A percentile compares a stretch with the other conserved stretches of the same genome.
Conservation (phyloP, 2,113 vertebrate genomes). For the Lamprotornis superbus region DNA sequence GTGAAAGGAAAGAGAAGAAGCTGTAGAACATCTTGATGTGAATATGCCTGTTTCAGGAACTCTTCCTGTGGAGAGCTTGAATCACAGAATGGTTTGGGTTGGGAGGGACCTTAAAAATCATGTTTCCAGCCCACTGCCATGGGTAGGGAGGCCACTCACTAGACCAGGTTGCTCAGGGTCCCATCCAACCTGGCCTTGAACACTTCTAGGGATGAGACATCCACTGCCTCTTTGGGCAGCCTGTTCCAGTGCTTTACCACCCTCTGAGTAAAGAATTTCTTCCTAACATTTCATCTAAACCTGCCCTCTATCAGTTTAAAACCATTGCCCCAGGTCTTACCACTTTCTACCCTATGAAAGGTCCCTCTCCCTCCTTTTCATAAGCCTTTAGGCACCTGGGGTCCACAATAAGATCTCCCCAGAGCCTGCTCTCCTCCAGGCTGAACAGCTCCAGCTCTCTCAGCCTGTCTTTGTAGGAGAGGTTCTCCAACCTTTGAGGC, state of each 20-base stretch:
- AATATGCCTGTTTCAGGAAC: background rate
- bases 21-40: constrained; percentile 16
- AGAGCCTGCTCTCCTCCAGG: background rate
- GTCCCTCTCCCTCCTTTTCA: background rate
- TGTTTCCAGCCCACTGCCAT: background rate
- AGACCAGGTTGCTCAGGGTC: background rate
- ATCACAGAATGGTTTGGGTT: background rate
- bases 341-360: background rate
- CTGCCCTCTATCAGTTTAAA: background rate
- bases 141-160: background rate
- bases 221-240: background rate
- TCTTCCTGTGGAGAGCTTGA: background rate
- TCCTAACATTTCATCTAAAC: background rate
- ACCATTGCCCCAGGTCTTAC: rapidly evolving
- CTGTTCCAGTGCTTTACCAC: background rate
- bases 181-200: background rate
- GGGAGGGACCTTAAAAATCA: background rate
- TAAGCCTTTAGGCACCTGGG: background rate
- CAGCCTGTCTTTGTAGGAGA: background rate
- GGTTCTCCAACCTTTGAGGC: background rate
- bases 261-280: background rate
- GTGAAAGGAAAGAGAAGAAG: constrained; percentile 30
- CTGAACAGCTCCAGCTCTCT: background rate
- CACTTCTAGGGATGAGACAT: background rate
- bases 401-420: rapidly evolving